Conservation (phyloP, 1,140 invertebrate species). For the Hydropsyche tenuis region DNA sequence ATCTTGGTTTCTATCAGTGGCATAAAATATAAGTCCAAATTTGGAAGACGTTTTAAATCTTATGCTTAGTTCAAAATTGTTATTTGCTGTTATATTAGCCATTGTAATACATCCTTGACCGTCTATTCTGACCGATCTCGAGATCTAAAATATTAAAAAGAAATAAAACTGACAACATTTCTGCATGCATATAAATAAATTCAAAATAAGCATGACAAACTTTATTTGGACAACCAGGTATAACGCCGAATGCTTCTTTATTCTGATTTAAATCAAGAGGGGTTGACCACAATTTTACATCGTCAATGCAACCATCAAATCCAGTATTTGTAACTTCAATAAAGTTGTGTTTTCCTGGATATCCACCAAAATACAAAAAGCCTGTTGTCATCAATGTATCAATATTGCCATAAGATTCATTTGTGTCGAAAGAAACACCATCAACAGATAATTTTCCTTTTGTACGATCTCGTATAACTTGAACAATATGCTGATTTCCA, state of each 20-base stretch:
- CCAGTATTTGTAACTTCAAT: slow-evolving; percentile 71
- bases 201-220: slow-evolving; percentile 56
- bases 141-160: no score
- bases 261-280: slow-evolving; percentile 82
- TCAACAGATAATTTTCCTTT: slow-evolving; percentile 76
- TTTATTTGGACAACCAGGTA: slow-evolving; percentile 83
- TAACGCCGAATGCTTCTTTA: slow-evolving; percentile 79
- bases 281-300: slow-evolving; percentile 76
- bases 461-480: slow-evolving; percentile 70
- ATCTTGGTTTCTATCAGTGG: slow-evolving; percentile 68
- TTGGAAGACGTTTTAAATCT: slow-evolving; percentile 85
- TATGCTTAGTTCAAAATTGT: slow-evolving; percentile 78
- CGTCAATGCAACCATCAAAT: slow-evolving; percentile 94
- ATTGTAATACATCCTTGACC: no score
- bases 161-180: no score
- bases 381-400: slow-evolving; percentile 65
- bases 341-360: slow-evolving; percentile 72
- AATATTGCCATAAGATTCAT: slow-evolving; percentile 54
- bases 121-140: no score
- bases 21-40: slow-evolving; percentile 81
- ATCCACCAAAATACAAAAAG: slow-evolving; percentile 89
- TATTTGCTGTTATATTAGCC: no score
- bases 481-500: slow-evolving; percentile 81
- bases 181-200: background rate
- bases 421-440: slow-evolving; percentile 58